Percentiles rank a stretch among this genome's conserved stretches.
Conservation (phyloP, 1,140 invertebrate genomes). For the Calephelis nemesis region DNA sequence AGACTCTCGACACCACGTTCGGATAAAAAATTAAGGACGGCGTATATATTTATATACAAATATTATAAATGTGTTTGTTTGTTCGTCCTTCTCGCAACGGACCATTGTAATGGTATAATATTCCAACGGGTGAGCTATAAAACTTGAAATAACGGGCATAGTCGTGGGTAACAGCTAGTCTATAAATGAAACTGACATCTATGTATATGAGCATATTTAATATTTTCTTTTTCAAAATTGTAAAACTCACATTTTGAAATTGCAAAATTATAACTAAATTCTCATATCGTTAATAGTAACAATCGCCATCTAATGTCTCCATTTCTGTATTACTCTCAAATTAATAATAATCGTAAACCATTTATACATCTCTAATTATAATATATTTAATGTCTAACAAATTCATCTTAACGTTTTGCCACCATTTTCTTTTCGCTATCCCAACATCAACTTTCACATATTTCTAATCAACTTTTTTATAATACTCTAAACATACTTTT, state of each 20-base stretch:
- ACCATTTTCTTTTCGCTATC: slow-evolving; percentile 55
- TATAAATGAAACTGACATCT: slow-evolving; percentile 49
- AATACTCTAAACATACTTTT: slow-evolving; percentile 73
- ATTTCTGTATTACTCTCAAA: slow-evolving; percentile 68
- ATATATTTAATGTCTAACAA: slow-evolving; percentile 78
- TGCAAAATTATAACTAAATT: slow-evolving; percentile 79
- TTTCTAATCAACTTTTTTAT: slow-evolving; percentile 70
- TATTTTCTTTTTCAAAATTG: slow-evolving; percentile 79
- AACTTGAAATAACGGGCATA: too few relatives aligned
- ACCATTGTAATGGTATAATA: too few relatives aligned
- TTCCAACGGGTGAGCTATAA: too few relatives aligned
- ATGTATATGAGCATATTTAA: slow-evolving; percentile 78
- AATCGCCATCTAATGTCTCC: slow-evolving; percentile 65
- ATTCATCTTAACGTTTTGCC: slow-evolving; percentile 70
- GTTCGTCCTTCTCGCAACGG: too few relatives aligned
- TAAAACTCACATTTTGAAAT: slow-evolving; percentile 79
- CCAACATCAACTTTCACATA: slow-evolving; percentile 70
- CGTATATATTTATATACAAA: too few relatives aligned
- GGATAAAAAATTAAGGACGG: too few relatives aligned
- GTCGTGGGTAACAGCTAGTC: not conserved
- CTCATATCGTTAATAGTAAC: slow-evolving; percentile 78
- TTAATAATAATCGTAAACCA: slow-evolving; percentile 76
- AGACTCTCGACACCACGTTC: too few relatives aligned
- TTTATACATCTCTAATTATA: slow-evolving; percentile 77
- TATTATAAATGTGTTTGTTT: too few relatives aligned